phyloP scores from a whole-genome alignment of 2,888 invertebrate genomes.

The Theodoxus fluviatilis region DNA sequence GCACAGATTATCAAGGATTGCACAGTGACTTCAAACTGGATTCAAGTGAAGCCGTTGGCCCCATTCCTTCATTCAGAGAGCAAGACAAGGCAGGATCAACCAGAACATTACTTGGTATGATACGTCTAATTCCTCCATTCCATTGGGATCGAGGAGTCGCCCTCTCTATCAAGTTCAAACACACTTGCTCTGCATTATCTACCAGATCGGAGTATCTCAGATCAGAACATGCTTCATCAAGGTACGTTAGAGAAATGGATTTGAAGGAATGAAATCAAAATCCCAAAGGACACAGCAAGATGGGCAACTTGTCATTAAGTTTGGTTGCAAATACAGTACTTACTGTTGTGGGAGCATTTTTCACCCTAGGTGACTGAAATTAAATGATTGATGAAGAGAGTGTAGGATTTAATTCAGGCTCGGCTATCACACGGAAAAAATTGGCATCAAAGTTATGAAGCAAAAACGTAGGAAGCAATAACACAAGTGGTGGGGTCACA shows the following conservation, averaged over 20 bases:
- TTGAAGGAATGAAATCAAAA: slow-evolving; percentile 9
- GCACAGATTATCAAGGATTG: too few relatives aligned
- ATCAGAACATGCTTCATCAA: too few relatives aligned
- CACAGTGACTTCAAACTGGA: too few relatives aligned
- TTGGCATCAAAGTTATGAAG: background rate
- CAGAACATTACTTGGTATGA: too few relatives aligned
- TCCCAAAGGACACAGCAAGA: slow-evolving; percentile 7
- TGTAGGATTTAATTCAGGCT: background rate
- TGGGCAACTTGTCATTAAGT: background rate
- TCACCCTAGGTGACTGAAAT: slow-evolving; percentile 46
- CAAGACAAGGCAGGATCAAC: too few relatives aligned
- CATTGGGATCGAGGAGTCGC: too few relatives aligned
- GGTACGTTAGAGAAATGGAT: too few relatives aligned
- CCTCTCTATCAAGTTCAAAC: too few relatives aligned
- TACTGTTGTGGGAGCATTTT: slow-evolving; percentile 35
- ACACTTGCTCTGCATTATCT: background rate
- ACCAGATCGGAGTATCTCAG: background rate
- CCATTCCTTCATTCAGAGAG: too few relatives aligned
- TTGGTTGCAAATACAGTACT: slow-evolving; percentile 13
- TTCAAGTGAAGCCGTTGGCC: too few relatives aligned
- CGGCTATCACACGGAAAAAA: too few relatives aligned
- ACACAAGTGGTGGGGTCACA: background rate
- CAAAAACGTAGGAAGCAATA: background rate
- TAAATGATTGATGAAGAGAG: slow-evolving; percentile 24
- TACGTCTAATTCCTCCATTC: too few relatives aligned